phyloP scores from a whole-genome alignment of 2,797 vertebrate species.

The Rhincodon typus region DNA sequence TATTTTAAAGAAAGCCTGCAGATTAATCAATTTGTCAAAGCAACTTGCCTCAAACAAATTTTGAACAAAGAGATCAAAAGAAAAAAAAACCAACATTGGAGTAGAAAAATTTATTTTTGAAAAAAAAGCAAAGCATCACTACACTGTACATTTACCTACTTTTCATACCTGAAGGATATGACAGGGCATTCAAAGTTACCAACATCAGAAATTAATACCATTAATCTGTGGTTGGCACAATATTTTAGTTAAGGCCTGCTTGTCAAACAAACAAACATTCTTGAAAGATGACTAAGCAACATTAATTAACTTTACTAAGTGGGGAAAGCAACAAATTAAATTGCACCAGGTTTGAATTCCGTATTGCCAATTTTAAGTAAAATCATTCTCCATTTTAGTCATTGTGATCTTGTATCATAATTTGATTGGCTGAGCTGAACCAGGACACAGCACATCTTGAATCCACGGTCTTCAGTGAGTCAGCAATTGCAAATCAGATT shows the following conservation, averaged over 20 bases:
- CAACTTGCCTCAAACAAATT: not conserved
- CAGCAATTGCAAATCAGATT: not conserved
- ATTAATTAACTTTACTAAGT: not conserved
- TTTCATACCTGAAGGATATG: not conserved
- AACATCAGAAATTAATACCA: not conserved
- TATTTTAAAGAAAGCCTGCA: not conserved
- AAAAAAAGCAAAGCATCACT: not conserved
- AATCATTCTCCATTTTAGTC: not conserved
- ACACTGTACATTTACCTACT: not conserved
- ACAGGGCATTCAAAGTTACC: not conserved
- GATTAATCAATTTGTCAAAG: not conserved
- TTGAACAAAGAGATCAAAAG: not conserved
- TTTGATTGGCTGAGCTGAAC: not conserved
- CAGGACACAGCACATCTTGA: not conserved
- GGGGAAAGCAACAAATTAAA: not conserved
- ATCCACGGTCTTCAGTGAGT: not conserved
- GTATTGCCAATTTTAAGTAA: not conserved
- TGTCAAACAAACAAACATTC: not conserved
- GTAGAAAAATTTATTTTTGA: not conserved
- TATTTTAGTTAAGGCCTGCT: not conserved
- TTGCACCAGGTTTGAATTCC: not conserved
- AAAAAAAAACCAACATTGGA: too few relatives aligned
- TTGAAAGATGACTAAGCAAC: not conserved
- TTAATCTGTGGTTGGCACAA: not conserved
- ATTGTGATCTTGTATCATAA: not conserved